phyloP scores from a whole-genome alignment of 1,140 invertebrate species.

The Drosophila rhopaloa region DNA sequence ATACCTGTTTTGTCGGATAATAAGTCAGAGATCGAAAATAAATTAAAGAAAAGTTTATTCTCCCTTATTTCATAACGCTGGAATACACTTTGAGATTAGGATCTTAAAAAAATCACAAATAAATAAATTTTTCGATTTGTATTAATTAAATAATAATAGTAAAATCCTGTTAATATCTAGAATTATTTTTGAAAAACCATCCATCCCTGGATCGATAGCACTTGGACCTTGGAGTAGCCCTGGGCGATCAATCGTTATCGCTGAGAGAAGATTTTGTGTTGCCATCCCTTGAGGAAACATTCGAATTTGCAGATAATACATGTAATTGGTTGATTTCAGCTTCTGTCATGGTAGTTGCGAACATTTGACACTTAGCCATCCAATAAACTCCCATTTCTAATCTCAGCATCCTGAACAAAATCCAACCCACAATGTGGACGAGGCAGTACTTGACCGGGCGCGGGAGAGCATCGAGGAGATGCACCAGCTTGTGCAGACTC shows the following conservation, averaged over 20 bases:
- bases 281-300: not conserved
- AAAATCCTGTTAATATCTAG: too few species aligned
- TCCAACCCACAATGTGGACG: not conserved
- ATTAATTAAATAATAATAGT: too few species aligned
- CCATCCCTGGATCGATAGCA: not conserved
- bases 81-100: too few species aligned
- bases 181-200: too few species aligned
- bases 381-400: not conserved
- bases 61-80: too few species aligned
- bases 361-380: not conserved
- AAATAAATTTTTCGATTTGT: too few species aligned
- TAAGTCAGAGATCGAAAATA: too few species aligned
- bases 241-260: not conserved
- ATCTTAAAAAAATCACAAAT: too few species aligned
- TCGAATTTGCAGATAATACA: not conserved
- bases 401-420: not conserved
- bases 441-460: not conserved
- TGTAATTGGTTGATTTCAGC: not conserved
- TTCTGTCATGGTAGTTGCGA: not conserved
- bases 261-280: too few species aligned
- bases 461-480: not conserved
- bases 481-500: not conserved
- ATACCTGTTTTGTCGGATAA: too few species aligned
- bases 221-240: not conserved
- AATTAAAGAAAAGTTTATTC: too few species aligned